Percentiles rank a stretch among this genome's conserved stretches.
These are phyloP conservation scores for Parazoanthus swiftii DNA, from an alignment of 92 coral and sea anemone genomes.

Conservation along the genomic window DNA sequence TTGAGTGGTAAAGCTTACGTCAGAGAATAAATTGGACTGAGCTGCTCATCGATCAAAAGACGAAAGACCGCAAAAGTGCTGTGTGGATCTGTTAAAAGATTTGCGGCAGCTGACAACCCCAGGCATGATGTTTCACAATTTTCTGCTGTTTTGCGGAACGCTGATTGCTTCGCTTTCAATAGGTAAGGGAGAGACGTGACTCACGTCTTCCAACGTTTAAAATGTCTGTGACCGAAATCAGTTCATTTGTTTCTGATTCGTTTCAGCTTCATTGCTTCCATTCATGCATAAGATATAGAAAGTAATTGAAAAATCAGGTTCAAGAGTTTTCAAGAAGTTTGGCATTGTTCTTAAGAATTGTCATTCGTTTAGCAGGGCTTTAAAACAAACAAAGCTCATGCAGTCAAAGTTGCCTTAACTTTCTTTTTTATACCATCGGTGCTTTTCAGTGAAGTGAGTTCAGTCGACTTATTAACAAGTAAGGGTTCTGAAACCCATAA, in stretches of 20 bases:
- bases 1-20: neutral
- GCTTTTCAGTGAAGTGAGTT: neutral
- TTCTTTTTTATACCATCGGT: neutral
- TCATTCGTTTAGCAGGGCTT: neutral
- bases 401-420: too few relatives aligned
- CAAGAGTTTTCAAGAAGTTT: neutral
- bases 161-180: neutral
- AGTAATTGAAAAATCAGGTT: neutral
- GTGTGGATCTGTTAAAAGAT: neutral
- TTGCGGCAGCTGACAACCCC: neutral
- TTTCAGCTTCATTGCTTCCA: neutral
- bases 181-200: neutral
- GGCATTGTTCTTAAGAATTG: neutral
- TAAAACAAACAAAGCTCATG: too few relatives aligned
- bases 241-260: too few relatives aligned
- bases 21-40: slow-evolving; percentile 22
- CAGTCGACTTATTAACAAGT: neutral
- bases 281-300: neutral
- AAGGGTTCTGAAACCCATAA: neutral
- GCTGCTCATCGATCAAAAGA: neutral
- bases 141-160: neutral
- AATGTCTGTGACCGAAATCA: too few relatives aligned
- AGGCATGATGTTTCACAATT: neutral
- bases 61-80: neutral
- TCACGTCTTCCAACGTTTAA: too few relatives aligned